Conservation (phyloP, 2,888 invertebrate genomes). For the Heliconius charithonia region DNA sequence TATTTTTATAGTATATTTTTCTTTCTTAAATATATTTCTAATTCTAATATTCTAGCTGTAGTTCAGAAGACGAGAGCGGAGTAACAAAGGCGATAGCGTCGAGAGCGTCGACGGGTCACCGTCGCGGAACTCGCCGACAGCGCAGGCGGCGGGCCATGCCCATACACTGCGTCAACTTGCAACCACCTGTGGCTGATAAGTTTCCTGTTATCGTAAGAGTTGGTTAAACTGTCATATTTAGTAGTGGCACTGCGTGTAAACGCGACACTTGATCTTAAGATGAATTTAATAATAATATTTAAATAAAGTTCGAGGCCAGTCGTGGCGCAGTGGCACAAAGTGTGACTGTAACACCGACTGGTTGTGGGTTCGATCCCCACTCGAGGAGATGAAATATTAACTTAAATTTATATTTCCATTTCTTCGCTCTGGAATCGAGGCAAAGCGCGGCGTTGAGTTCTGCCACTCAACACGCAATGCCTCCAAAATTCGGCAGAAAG, state of each 20-base stretch:
- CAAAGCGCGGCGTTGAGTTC: too few species aligned
- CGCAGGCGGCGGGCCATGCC: constrained; percentile 68
- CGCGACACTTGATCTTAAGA: too few species aligned
- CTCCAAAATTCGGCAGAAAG: too few species aligned
- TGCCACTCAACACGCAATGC: too few species aligned
- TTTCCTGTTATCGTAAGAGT: constrained; percentile 48
- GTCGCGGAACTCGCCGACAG: constrained; percentile 54
- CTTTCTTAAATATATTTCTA: background rate
- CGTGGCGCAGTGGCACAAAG: too few species aligned
- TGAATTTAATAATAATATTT: background rate
- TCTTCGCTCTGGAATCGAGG: too few species aligned
- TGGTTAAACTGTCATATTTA: background rate
- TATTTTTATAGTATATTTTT: background rate
- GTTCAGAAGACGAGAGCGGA: constrained; percentile 70
- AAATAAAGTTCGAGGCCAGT: too few species aligned
- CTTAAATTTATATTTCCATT: too few species aligned
- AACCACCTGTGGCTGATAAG: constrained; percentile 61
- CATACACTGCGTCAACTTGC: constrained; percentile 69
- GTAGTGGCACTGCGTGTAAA: background rate
- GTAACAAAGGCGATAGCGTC: constrained; percentile 49
- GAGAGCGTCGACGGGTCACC: constrained; percentile 47
- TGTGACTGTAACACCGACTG: too few species aligned
- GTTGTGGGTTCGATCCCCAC: too few species aligned
- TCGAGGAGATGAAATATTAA: too few species aligned
- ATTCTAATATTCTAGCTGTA: constrained; percentile 52